Conservation (phyloP, 2,113 vertebrate species). For the Caretta caretta region DNA sequence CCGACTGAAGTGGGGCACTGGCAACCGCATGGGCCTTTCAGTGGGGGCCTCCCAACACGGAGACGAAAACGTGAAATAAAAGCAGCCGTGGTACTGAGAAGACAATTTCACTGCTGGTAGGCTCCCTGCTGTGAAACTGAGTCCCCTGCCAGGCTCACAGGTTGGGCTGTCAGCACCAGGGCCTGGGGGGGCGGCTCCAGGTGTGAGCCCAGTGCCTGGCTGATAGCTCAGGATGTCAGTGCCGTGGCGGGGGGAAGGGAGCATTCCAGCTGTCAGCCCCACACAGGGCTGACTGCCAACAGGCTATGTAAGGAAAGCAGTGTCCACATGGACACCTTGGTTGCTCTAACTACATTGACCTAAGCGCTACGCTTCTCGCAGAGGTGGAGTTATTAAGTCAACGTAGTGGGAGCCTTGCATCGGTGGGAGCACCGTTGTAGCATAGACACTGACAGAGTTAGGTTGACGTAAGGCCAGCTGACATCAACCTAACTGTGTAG, state of each 20-base stretch:
- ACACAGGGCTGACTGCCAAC: too few relatives aligned
- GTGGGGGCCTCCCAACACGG: too few relatives aligned
- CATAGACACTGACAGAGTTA: not conserved
- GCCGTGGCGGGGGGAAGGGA: too few relatives aligned
- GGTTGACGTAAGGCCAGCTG: not conserved
- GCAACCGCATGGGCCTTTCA: too few relatives aligned
- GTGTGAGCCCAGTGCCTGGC: too few relatives aligned
- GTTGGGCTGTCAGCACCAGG: too few relatives aligned
- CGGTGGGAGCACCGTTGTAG: not conserved
- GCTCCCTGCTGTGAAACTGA: not conserved
- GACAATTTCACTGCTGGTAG: not conserved
- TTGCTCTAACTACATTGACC: too few relatives aligned
- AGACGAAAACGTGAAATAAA: not conserved
- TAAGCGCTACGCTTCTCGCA: not conserved
- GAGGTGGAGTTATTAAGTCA: not conserved
- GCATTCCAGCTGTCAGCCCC: too few relatives aligned
- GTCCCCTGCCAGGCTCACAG: not conserved
- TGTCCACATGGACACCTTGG: too few relatives aligned
- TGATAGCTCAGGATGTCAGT: too few relatives aligned
- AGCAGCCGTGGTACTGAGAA: not conserved
- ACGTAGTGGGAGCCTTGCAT: not conserved
- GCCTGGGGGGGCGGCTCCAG: too few relatives aligned
- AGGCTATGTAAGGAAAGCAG: too few relatives aligned
- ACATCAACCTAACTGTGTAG: not conserved
- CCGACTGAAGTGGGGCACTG: not conserved